Conservation (phyloP, 2,888 invertebrate species). For the Cerastis rubricosa region DNA sequence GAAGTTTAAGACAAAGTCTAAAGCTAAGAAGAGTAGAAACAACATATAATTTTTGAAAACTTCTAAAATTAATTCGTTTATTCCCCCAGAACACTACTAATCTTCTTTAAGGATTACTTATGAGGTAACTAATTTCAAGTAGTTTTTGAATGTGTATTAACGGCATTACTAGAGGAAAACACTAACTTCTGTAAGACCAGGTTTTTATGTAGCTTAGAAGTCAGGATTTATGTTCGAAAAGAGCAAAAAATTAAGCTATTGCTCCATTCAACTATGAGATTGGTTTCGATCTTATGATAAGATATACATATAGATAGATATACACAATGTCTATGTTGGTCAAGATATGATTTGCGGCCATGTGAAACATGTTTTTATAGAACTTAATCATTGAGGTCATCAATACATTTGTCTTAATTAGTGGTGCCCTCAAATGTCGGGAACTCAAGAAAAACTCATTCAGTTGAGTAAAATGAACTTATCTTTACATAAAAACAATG, state of each 20-base stretch:
- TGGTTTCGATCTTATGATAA: background rate
- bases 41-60: background rate
- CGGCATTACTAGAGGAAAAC: too few species aligned
- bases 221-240: background rate
- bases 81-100: background rate
- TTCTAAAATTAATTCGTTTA: background rate
- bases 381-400: background rate
- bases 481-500: too few species aligned
- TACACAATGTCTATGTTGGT: background rate
- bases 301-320: too few species aligned
- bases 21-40: background rate
- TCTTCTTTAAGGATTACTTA: background rate
- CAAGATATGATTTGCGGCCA: background rate
- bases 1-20: background rate
- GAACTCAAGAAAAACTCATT: background rate
- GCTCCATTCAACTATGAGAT: background rate
- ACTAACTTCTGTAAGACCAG: background rate
- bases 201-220: background rate
- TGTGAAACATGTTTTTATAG: too few species aligned
- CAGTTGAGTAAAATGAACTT: background rate
- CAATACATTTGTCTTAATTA: background rate
- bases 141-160: background rate
- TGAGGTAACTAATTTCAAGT: background rate
- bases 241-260: too few species aligned
- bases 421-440: background rate